Conservation (phyloP, 2,888 invertebrate genomes). For the Schizaphis graminum region DNA sequence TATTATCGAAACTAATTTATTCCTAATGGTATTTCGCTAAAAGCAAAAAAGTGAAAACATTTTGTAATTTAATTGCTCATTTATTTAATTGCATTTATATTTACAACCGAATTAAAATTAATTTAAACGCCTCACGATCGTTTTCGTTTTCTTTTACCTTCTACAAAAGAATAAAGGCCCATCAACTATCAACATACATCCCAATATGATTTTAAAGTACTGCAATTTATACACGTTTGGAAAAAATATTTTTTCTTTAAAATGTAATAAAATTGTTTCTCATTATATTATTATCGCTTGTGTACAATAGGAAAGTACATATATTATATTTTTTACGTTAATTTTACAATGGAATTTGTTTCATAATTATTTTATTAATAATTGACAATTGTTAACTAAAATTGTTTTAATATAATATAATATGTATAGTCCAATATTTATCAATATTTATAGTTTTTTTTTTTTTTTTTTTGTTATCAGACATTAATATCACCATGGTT, state of each 20-base stretch:
- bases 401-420: too few relatives aligned
- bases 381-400: background rate
- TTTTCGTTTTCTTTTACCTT: background rate
- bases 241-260: background rate
- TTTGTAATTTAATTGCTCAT: background rate
- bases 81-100: background rate
- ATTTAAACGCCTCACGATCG: background rate
- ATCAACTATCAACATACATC: background rate
- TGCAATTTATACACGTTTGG: background rate
- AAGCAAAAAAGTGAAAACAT: background rate
- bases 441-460: background rate
- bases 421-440: background rate
- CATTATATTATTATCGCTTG: background rate
- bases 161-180: background rate
- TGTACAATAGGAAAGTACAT: background rate
- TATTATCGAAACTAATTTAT: background rate
- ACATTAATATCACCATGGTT: background rate
- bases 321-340: background rate
- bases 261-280: background rate
- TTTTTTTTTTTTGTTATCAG: background rate
- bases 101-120: background rate
- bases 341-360: background rate
- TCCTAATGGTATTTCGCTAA: background rate
- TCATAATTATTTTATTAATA: background rate
- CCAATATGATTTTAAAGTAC: background rate